Percentiles rank a stretch among this genome's conserved stretches.
phyloP scores from a whole-genome alignment of 2,797 vertebrate species.

The Aulostomus chinensis region DNA sequence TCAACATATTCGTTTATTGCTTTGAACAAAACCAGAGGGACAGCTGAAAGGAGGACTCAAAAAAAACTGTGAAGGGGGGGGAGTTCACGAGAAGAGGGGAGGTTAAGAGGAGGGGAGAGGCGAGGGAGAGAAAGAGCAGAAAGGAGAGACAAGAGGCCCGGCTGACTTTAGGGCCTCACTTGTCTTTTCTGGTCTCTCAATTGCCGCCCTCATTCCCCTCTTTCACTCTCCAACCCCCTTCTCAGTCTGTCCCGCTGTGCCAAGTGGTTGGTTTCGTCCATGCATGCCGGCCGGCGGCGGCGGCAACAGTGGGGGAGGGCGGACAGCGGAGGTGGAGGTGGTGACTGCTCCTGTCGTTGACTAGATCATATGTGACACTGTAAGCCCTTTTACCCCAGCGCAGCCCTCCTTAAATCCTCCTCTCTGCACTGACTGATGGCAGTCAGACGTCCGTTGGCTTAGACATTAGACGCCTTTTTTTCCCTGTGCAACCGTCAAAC shows the following conservation, averaged over 20 bases:
- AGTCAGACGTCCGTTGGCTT: no score
- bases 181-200: conserved; percentile 53
- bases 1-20: not conserved
- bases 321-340: conserved; percentile 57
- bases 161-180: conserved; percentile 55
- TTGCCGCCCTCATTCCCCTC: conserved; percentile 38
- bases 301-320: not conserved
- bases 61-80: not conserved
- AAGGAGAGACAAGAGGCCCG: conserved; percentile 39
- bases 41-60: conserved; percentile 14
- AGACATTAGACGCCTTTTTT: no score
- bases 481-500: no score
- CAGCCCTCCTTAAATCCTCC: conserved; percentile 69
- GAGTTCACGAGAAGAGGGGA: not conserved
- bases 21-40: conserved; percentile 7
- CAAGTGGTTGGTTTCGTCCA: conserved; percentile 46
- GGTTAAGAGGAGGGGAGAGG: conserved; percentile 31
- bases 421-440: conserved; percentile 61
- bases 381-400: conserved; percentile 69
- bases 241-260: conserved; percentile 4
- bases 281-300: conserved; percentile 20
- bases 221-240: conserved; percentile 25
- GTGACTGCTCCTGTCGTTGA: conserved; percentile 75
- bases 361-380: conserved; percentile 76
- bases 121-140: conserved; percentile 29